Conservation (phyloP, 2,113 vertebrate species). For the Aldabrachelys gigantea region DNA sequence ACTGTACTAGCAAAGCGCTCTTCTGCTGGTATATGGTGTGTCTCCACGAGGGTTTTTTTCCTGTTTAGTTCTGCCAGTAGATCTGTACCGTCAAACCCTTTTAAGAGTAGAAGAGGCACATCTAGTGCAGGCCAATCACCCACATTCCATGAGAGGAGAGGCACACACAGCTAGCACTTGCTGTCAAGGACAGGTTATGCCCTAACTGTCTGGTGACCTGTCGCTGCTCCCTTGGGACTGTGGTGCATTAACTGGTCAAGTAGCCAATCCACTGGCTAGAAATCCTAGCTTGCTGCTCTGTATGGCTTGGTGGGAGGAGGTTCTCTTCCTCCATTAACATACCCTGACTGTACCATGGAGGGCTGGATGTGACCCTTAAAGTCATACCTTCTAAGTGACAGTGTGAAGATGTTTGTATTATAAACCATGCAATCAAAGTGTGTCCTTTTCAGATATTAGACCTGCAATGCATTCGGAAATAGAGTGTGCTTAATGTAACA, state of each 20-base stretch:
- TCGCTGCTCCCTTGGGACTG: neutral
- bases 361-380: rapidly evolving
- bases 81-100: neutral
- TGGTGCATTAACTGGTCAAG: neutral
- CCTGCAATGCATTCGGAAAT: neutral
- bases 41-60: neutral
- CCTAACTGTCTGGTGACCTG: neutral
- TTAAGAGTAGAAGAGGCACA: neutral
- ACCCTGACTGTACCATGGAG: rapidly evolving
- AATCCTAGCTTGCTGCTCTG: neutral
- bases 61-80: neutral
- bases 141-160: neutral
- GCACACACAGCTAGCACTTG: neutral
- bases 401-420: neutral
- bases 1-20: neutral
- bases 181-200: neutral
- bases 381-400: neutral
- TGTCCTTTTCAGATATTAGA: neutral
- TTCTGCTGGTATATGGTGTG: neutral
- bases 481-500: neutral
- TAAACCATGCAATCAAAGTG: neutral
- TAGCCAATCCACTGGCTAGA: neutral
- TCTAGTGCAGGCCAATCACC: neutral
- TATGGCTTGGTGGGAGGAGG: neutral
- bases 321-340: neutral